Conservation (phyloP, 1,140 invertebrate species). For the Muscidifurax raptorellus region DNA sequence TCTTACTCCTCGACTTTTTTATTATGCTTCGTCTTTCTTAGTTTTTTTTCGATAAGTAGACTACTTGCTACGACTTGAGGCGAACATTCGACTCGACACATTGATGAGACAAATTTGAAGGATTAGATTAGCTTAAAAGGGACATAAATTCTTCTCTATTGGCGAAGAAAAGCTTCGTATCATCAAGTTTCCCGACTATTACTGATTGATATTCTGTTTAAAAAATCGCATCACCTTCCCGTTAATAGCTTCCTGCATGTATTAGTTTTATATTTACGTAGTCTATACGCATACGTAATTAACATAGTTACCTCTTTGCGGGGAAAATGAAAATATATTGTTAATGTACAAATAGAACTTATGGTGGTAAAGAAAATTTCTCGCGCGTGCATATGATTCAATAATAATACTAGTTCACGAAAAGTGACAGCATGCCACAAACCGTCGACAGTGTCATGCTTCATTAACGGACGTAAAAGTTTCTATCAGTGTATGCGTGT, state of each 20-base stretch:
- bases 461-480: slow-evolving; percentile 16
- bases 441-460: slow-evolving; percentile 32
- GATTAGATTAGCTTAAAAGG: slow-evolving; percentile 52
- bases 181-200: not conserved
- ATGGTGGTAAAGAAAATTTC: slow-evolving; percentile 37
- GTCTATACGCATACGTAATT: slow-evolving; percentile 3
- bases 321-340: slow-evolving; percentile 20
- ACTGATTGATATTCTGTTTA: slow-evolving; percentile 43
- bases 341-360: slow-evolving; percentile 42
- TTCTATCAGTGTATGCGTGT: not conserved
- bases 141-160: slow-evolving; percentile 53
- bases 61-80: slow-evolving; percentile 48
- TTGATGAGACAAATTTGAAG: slow-evolving; percentile 55
- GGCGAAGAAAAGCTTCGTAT: slow-evolving; percentile 52
- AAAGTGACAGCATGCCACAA: slow-evolving; percentile 55
- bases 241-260: slow-evolving; percentile 13
- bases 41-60: slow-evolving; percentile 45
- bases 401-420: slow-evolving; percentile 67
- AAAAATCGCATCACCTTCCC: slow-evolving; percentile 18
- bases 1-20: slow-evolving; percentile 49
- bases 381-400: slow-evolving; percentile 55
- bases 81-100: slow-evolving; percentile 52
- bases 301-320: slow-evolving; percentile 23
- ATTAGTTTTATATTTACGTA: slow-evolving; percentile 27
- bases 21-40: slow-evolving; percentile 42